Evolutionary conservation across 2,888 invertebrate species (phyloP).

Genomic region (Drosophila pegasa): DNA sequence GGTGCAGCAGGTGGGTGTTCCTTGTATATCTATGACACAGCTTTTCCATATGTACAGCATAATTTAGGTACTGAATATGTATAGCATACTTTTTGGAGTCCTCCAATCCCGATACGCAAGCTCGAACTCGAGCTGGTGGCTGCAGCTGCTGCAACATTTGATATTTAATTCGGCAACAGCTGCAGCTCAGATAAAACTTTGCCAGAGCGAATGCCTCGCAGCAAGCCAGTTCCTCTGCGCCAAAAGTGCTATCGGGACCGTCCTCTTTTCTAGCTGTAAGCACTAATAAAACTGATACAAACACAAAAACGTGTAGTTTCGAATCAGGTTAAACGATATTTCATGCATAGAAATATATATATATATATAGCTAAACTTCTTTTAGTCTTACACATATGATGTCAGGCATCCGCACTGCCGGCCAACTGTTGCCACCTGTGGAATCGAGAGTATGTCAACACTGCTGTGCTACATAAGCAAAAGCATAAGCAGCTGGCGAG

Average conservation of each 20-base stretch:
- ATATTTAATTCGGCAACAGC: slow-evolving; percentile 8
- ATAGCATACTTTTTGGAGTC: slow-evolving; percentile 8
- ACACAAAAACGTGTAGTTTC: background rate
- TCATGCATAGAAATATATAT: background rate
- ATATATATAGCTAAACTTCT: background rate
- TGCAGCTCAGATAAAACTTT: background rate
- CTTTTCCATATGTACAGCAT: slow-evolving; percentile 7
- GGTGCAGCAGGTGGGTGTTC: slow-evolving; percentile 88
- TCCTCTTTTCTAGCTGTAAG: background rate
- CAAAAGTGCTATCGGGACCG: background rate
- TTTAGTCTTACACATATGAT: too few relatives aligned
- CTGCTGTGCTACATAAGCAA: background rate
- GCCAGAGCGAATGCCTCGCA: too few relatives aligned
- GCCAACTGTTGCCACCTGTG: background rate
- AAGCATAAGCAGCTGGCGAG: background rate
- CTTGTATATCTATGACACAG: background rate
- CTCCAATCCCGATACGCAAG: background rate
- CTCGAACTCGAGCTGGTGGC: background rate
- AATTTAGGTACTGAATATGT: too few relatives aligned
- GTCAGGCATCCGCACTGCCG: background rate
- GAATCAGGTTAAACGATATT: background rate
- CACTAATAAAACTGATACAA: background rate
- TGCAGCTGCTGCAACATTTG: background rate
- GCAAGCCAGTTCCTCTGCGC: background rate
- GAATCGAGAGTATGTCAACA: background rate